Base-by-base conservation (phyloP, 2,797 vertebrate species). In the Cirrhinus molitorella region DNA sequence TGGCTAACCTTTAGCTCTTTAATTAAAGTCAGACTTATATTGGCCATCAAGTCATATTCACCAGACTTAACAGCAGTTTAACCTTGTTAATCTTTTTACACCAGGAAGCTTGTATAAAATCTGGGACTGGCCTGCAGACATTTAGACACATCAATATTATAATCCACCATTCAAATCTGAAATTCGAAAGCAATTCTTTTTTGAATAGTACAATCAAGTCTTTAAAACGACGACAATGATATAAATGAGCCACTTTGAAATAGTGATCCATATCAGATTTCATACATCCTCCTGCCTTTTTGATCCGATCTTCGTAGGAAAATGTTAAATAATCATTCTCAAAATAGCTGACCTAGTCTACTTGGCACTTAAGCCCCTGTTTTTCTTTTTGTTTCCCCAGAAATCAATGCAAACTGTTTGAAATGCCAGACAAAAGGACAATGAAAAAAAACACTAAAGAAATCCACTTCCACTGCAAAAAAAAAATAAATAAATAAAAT, bases 41-140 rank as follows among this genome's bases (percentile, higher is more conserved):
- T 47, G 25, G 45, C 28, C 45, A 68, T 86, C 78, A 59, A 78
- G 59, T 85, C 66, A 61, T 73, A 78, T 72, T 81, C 67, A 31
- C 40, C 67, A 34, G 31, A 34, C n/a, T n/a, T n/a, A n/a, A n/a
- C n/a, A 78, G 53, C 63, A 68, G 66, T 68, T 85, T 81, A 87
- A 65, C 68, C 70, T 71, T 37, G 45, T 77, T 79, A 79, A 68
- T 71, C 34, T 63, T 78, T 77, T 59, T 68, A 47, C 23, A 45
- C 74, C 6, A 3, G 16, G 14, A 28, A 17, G 14, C 10, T 25
- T 68, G 66, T 57, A 80, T 28, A 37, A 23, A 25, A 21, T 40
- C 63, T 67, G 10, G n/a, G 23, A 43, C 70, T 59, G 37, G 23
- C 51, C 74, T 70, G 1, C n/a, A 55, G 37, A 65, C 23, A 9